These are phyloP conservation scores for Chesias legatella DNA, from an alignment of 2,888 invertebrate genomes.

Conservation along the genomic window DNA sequence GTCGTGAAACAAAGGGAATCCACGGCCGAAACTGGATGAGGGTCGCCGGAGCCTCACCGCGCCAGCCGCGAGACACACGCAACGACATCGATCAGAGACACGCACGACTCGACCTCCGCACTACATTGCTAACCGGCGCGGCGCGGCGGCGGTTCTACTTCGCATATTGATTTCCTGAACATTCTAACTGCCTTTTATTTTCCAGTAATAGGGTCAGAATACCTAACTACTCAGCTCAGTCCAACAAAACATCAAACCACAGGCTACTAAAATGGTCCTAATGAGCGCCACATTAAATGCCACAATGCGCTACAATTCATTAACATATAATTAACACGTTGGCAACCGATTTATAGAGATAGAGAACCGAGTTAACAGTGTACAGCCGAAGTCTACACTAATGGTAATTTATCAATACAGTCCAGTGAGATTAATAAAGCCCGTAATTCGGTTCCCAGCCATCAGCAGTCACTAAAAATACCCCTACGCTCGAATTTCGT, in stretches of 20 bases:
- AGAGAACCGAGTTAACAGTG: too few relatives aligned
- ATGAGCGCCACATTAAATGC: neutral
- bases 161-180: conserved; percentile 54
- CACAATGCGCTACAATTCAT: too few relatives aligned
- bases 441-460: too few relatives aligned
- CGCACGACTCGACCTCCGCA: conserved; percentile 47
- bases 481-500: too few relatives aligned
- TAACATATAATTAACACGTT: too few relatives aligned
- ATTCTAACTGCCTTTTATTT: conserved; percentile 16
- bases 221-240: neutral
- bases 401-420: too few relatives aligned
- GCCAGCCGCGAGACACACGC: conserved; percentile 50
- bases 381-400: too few relatives aligned
- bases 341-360: too few relatives aligned
- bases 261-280: neutral
- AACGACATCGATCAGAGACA: conserved; percentile 35
- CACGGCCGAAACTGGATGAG: conserved; percentile 48
- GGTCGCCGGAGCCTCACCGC: conserved; percentile 46
- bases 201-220: too few relatives aligned
- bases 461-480: too few relatives aligned
- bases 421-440: too few relatives aligned
- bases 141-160: conserved; percentile 55
- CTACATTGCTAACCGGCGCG: conserved; percentile 45
- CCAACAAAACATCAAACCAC: neutral
- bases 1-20: conserved; percentile 58